phyloP scores from a whole-genome alignment of 2,113 vertebrate genomes.

The Microcebus tavaratra region DNA sequence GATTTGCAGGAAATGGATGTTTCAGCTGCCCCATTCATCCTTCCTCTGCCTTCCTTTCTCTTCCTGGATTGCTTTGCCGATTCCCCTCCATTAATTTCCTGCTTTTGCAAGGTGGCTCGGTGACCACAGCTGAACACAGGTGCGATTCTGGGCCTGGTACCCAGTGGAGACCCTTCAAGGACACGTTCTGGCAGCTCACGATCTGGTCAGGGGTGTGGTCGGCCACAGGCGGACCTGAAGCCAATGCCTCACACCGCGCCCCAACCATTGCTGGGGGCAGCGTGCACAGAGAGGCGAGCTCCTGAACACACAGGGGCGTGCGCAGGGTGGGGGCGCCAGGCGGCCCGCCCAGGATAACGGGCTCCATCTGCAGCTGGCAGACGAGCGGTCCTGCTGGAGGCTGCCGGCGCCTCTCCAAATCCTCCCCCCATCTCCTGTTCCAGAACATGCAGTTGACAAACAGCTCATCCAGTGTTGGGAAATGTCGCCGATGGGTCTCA shows the following conservation, averaged over 20 bases:
- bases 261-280: background rate
- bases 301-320: rapidly evolving
- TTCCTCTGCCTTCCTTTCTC: background rate
- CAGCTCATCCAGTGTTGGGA: slow-evolving; percentile 22
- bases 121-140: background rate
- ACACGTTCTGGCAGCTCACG: background rate
- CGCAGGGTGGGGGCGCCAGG: background rate
- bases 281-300: rapidly evolving
- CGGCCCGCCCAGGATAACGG: background rate
- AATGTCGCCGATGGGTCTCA: background rate
- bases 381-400: background rate
- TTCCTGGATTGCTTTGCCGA: background rate
- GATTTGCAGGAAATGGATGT: background rate
- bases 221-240: background rate
- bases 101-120: background rate
- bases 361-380: background rate
- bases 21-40: background rate
- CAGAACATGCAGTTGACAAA: background rate
- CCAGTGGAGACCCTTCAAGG: background rate
- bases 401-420: background rate
- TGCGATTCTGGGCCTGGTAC: background rate
- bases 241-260: too few relatives aligned
- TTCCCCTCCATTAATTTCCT: background rate
- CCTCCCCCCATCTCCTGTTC: background rate
- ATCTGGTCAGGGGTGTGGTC: background rate